These are phyloP conservation scores for Charanyca ferruginea DNA, from an alignment of 2,888 invertebrate genomes.

Conservation along the genomic window DNA sequence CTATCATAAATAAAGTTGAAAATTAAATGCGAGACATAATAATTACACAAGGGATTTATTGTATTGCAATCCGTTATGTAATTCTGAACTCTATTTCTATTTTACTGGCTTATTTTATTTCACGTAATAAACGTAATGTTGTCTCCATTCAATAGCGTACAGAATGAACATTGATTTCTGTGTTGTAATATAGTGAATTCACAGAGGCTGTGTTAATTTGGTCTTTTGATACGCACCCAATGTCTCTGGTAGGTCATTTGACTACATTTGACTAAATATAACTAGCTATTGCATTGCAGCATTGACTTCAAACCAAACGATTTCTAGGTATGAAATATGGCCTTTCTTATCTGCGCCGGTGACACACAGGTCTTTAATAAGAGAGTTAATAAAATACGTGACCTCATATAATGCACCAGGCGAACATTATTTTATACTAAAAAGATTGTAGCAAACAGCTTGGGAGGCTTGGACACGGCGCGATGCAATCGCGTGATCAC, in stretches of 20 bases:
- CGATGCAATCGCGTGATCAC: slow-evolving; percentile 41
- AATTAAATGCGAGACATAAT: too few relatives aligned
- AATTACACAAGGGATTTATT: too few relatives aligned
- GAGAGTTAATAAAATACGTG: neutral
- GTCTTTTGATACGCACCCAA: neutral
- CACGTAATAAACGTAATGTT: too few relatives aligned
- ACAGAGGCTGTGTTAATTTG: neutral
- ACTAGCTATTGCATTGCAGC: neutral
- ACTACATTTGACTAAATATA: neutral
- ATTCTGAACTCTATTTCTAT: too few relatives aligned
- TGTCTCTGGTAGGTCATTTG: neutral
- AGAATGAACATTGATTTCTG: neutral
- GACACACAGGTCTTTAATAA: neutral
- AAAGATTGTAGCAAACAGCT: slow-evolving; percentile 21
- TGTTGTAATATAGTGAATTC: neutral
- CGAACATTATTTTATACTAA: slow-evolving; percentile 9
- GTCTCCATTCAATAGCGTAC: neutral
- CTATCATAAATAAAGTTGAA: too few relatives aligned
- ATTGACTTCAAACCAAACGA: neutral
- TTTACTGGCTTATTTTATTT: too few relatives aligned
- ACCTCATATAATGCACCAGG: slow-evolving; percentile 8
- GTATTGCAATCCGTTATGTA: too few relatives aligned
- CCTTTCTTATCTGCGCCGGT: too few relatives aligned
- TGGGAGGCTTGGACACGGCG: slow-evolving; percentile 18
- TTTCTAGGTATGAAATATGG: neutral